A percentile compares a stretch with the other conserved stretches of the same genome.
Conservation (phyloP, 2,113 vertebrate genomes). For the Pseudopipra pipra region DNA sequence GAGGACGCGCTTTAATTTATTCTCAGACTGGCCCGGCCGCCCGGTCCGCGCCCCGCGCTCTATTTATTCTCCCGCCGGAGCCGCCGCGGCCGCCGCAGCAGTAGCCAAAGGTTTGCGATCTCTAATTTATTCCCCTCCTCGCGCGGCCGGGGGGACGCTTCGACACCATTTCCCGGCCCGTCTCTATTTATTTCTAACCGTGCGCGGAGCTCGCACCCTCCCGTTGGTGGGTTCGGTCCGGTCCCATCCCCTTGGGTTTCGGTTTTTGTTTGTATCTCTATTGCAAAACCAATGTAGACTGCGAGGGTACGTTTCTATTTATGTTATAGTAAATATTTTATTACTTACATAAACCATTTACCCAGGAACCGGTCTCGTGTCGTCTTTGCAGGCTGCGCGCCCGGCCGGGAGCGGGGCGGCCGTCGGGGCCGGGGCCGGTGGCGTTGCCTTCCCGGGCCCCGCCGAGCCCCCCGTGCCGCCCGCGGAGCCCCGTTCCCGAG, state of each 20-base stretch:
- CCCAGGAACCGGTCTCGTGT: slow-evolving; percentile 92
- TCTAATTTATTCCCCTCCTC: slow-evolving; percentile 71
- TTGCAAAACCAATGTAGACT: slow-evolving; percentile 93
- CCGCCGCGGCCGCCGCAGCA: slow-evolving; percentile 70
- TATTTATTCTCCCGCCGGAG: slow-evolving; percentile 74
- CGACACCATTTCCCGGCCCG: slow-evolving; percentile 72
- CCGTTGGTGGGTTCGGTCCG: slow-evolving; percentile 73
- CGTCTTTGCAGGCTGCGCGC: slow-evolving; percentile 74
- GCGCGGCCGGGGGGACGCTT: neutral
- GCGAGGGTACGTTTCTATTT: slow-evolving; percentile 99
- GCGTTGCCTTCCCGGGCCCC: neutral
- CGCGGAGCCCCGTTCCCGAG: neutral
- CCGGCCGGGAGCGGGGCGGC: neutral
- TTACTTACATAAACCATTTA: slow-evolving; percentile 99
- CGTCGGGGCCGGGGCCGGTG: neutral
- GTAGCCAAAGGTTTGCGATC: slow-evolving; percentile 80
- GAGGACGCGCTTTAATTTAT: slow-evolving; percentile 27
- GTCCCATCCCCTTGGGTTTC: slow-evolving; percentile 69
- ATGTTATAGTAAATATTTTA: slow-evolving; percentile 99
- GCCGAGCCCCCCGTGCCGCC: neutral
- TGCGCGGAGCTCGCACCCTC: slow-evolving; percentile 84
- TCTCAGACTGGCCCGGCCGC: slow-evolving; percentile 42
- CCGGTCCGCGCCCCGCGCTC: slow-evolving; percentile 45
- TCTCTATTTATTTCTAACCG: slow-evolving; percentile 96
- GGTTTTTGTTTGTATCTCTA: slow-evolving; percentile 91